phyloP scores from a whole-genome alignment of 2,888 invertebrate genomes.

The Campoplex nolae region DNA sequence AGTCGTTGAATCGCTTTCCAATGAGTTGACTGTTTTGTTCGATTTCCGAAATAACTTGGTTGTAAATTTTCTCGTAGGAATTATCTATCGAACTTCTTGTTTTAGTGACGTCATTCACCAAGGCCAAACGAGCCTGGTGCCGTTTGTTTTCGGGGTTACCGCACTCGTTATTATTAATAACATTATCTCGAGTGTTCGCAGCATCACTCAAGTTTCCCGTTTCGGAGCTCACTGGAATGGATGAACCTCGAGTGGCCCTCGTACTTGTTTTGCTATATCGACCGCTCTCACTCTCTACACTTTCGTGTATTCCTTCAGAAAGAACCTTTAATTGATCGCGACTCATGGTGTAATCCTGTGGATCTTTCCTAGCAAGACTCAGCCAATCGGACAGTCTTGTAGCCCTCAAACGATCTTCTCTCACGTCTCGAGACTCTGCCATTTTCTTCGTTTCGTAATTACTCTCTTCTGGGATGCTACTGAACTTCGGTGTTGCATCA shows the following conservation, averaged over 20 bases:
- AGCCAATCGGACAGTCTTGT: constrained; percentile 83
- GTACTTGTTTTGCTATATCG: constrained; percentile 51
- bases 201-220: constrained; percentile 27
- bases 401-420: constrained; percentile 79
- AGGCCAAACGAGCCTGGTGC: constrained; percentile 43
- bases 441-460: constrained; percentile 4
- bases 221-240: constrained; percentile 15
- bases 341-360: constrained; percentile 63
- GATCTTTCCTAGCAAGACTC: constrained; percentile 77
- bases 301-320: constrained; percentile 55
- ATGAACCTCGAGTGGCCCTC: constrained; percentile 34
- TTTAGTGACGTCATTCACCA: constrained; percentile 32
- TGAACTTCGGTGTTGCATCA: constrained; percentile 6
- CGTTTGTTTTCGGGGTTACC: constrained; percentile 38
- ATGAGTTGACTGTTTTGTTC: constrained; percentile 36
- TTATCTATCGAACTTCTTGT: constrained; percentile 27
- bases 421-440: constrained; percentile 51
- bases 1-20: constrained; percentile 57
- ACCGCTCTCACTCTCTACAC: constrained; percentile 58
- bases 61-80: constrained; percentile 63
- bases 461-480: not conserved
- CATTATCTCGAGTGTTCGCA: constrained; percentile 31
- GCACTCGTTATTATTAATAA: constrained; percentile 44
- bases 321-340: constrained; percentile 57
- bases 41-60: constrained; percentile 56